phyloP scores from a whole-genome alignment of 92 coral and sea anemone genomes.

The Hydrozoanthus gracilis region DNA sequence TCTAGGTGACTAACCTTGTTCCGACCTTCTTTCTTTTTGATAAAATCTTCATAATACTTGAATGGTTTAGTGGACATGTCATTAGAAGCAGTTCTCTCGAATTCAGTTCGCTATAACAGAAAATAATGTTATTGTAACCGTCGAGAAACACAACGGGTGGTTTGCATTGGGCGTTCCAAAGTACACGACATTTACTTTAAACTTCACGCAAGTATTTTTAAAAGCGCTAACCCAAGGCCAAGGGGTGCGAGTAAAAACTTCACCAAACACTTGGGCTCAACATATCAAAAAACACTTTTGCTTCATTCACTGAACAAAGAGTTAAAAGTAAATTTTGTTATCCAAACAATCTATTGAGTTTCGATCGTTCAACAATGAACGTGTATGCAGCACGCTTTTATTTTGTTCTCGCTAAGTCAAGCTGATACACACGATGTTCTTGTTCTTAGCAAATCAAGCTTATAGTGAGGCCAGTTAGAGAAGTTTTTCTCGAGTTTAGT shows the following conservation, averaged over 20 bases:
- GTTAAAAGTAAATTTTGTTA: no score
- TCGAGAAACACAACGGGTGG: background rate
- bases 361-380: background rate
- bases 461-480: no score
- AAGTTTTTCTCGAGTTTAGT: no score
- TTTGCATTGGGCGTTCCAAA: no score
- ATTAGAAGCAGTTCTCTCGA: background rate
- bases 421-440: background rate
- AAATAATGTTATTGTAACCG: background rate
- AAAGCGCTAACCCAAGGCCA: no score
- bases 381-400: background rate
- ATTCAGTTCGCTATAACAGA: background rate
- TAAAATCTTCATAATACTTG: slow-evolving; percentile 83
- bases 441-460: background rate
- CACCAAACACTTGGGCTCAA: no score
- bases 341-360: background rate
- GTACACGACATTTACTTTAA: no score
- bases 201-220: no score
- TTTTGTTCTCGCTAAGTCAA: no score
- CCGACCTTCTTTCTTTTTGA: slow-evolving; percentile 88
- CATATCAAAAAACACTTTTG: no score
- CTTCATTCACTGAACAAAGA: no score
- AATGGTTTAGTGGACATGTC: slow-evolving; percentile 42
- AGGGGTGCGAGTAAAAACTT: no score
- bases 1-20: slow-evolving; percentile 68